These are phyloP conservation scores for Mormyrus proboscirostris DNA, from an alignment of 2,797 vertebrate genomes.

Conservation along the genomic window DNA sequence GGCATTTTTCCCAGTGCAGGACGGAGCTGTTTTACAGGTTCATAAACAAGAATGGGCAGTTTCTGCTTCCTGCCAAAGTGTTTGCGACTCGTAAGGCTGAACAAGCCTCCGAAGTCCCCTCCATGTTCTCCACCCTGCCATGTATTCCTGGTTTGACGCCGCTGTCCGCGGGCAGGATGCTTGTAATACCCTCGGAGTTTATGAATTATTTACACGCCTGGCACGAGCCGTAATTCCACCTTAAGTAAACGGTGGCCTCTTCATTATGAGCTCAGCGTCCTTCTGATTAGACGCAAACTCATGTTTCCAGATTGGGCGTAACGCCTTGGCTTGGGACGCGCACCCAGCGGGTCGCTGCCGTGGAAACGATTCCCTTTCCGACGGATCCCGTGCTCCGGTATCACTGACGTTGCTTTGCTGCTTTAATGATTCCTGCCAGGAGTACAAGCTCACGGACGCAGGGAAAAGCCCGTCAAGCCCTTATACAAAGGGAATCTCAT, in stretches of 20 bases:
- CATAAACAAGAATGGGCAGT: not conserved
- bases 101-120: not conserved
- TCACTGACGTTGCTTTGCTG: not conserved
- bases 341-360: not conserved
- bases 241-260: conserved; percentile 1
- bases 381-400: not conserved
- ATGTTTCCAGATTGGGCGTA: not conserved
- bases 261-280: not conserved
- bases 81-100: not conserved
- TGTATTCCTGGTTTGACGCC: not conserved
- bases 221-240: conserved; percentile 8
- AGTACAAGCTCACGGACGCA: not conserved
- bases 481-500: not conserved
- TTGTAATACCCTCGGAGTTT: conserved; percentile 10
- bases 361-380: not conserved
- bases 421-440: not conserved
- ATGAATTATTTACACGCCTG: conserved; percentile 19
- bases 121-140: not conserved
- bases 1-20: not conserved
- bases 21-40: not conserved
- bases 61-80: not conserved
- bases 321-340: not conserved
- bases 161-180: not conserved
- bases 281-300: conserved; percentile 5
- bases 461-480: not conserved